A percentile compares a stretch with the other conserved stretches of the same genome.
These are phyloP conservation scores for Psettodes erumei DNA, from an alignment of 2,113 vertebrate species.

Conservation along the genomic window DNA sequence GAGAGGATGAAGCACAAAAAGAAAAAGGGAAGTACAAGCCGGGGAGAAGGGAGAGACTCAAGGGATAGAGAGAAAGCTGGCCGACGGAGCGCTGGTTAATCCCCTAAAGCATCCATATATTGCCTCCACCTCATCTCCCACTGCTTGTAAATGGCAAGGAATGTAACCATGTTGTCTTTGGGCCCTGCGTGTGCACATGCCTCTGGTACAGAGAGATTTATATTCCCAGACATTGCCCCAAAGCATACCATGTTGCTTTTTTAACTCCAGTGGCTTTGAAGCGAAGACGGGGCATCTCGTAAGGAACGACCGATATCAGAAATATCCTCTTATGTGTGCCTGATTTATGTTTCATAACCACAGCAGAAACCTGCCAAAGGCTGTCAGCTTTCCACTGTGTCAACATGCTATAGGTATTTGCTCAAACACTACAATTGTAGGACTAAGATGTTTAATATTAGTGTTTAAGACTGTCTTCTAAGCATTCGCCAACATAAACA, in stretches of 20 bases:
- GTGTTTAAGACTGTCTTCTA: slow-evolving; percentile 27
- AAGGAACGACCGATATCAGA: slow-evolving; percentile 75
- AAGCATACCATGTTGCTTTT: slow-evolving; percentile 64
- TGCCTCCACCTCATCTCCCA: slow-evolving; percentile 74
- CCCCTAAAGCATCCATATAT: slow-evolving; percentile 84
- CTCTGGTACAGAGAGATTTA: slow-evolving; percentile 77
- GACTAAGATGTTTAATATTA: slow-evolving; percentile 28
- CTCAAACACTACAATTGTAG: slow-evolving; percentile 31
- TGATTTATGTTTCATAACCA: slow-evolving; percentile 70
- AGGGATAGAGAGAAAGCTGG: slow-evolving; percentile 56
- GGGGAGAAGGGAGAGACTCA: slow-evolving; percentile 54
- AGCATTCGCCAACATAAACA: slow-evolving; percentile 55
- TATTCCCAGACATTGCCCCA: slow-evolving; percentile 75
- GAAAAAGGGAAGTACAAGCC: slow-evolving; percentile 53
- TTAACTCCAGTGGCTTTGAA: slow-evolving; percentile 73
- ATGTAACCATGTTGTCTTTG: slow-evolving; percentile 82
- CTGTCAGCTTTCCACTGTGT: slow-evolving; percentile 30
- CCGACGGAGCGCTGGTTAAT: slow-evolving; percentile 71
- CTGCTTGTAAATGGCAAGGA: slow-evolving; percentile 78
- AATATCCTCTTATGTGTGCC: slow-evolving; percentile 71
- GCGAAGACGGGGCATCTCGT: slow-evolving; percentile 63
- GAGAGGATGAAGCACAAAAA: slow-evolving; percentile 68
- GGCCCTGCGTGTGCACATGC: slow-evolving; percentile 63
- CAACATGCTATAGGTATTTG: slow-evolving; percentile 12
- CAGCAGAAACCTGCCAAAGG: slow-evolving; percentile 58